phyloP scores from a whole-genome alignment of 2,113 vertebrate genomes.

The Alouatta palliata region DNA sequence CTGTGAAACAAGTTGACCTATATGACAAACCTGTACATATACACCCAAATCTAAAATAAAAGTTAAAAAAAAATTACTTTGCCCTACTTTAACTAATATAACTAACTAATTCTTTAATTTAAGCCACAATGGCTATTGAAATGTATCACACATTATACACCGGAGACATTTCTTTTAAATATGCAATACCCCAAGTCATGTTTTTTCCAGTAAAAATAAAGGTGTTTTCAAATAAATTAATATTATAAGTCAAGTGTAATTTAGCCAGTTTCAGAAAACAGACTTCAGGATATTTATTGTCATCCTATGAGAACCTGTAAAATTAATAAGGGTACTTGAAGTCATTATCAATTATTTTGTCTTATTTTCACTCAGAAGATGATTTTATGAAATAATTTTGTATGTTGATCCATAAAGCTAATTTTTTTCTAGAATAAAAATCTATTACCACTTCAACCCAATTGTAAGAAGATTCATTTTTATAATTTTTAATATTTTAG shows the following conservation, averaged over 20 bases:
- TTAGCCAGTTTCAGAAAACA: slow-evolving; percentile 57
- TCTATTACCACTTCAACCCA: background rate
- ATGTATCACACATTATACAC: slow-evolving; percentile 49
- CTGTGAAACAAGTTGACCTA: no score
- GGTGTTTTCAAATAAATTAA: slow-evolving; percentile 55
- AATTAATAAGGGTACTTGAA: slow-evolving; percentile 20
- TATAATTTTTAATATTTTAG: background rate
- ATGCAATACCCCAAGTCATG: background rate
- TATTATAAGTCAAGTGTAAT: slow-evolving; percentile 58
- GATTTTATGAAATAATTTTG: background rate
- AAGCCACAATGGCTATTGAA: slow-evolving; percentile 53
- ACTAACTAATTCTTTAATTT: slow-evolving; percentile 65
- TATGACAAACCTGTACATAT: no score
- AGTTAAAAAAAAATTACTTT: slow-evolving; percentile 59
- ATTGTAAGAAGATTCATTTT: background rate
- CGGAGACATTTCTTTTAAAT: slow-evolving; percentile 71
- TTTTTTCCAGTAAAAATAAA: slow-evolving; percentile 46
- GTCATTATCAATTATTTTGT: background rate
- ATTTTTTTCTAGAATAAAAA: background rate
- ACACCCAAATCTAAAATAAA: no score
- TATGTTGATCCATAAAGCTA: background rate
- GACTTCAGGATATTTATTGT: background rate
- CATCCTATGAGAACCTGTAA: background rate
- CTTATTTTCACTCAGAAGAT: background rate
- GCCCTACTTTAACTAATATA: slow-evolving; percentile 58